Evolutionary conservation across 2,797 vertebrate species (phyloP).

Genomic region (Cuculus canorus): DNA sequence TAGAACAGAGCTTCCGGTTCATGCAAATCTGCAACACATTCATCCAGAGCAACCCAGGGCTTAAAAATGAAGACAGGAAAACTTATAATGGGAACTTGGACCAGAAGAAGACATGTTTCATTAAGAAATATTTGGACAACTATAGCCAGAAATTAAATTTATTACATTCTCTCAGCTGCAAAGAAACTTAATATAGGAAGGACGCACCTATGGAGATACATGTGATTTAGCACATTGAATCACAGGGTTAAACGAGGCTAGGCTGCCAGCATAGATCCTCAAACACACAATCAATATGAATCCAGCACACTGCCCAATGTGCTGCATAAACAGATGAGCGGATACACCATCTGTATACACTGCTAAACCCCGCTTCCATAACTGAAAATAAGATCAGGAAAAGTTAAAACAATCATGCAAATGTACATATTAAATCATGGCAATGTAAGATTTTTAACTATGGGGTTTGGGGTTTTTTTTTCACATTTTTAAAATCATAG

Average conservation of each 20-base stretch:
- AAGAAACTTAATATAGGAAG: background rate
- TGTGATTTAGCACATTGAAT: background rate
- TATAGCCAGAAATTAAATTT: background rate
- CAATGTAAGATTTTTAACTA: background rate
- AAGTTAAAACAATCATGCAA: background rate
- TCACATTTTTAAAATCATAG: no score
- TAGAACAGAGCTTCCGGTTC: background rate
- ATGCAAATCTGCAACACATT: background rate
- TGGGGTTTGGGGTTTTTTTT: no score
- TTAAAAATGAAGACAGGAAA: background rate
- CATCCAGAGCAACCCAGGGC: background rate
- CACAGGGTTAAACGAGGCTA: background rate
- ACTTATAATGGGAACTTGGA: background rate
- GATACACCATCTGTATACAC: background rate
- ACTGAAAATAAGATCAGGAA: background rate
- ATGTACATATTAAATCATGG: background rate
- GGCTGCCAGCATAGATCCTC: background rate
- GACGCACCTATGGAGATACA: background rate
- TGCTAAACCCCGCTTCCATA: background rate
- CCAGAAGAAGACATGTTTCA: background rate
- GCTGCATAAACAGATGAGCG: background rate
- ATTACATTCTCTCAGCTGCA: background rate
- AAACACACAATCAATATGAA: background rate
- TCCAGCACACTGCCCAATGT: background rate
- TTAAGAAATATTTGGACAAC: background rate